Base-by-base conservation (phyloP, 2,888 invertebrate species). In the Netelia inedita region DNA sequence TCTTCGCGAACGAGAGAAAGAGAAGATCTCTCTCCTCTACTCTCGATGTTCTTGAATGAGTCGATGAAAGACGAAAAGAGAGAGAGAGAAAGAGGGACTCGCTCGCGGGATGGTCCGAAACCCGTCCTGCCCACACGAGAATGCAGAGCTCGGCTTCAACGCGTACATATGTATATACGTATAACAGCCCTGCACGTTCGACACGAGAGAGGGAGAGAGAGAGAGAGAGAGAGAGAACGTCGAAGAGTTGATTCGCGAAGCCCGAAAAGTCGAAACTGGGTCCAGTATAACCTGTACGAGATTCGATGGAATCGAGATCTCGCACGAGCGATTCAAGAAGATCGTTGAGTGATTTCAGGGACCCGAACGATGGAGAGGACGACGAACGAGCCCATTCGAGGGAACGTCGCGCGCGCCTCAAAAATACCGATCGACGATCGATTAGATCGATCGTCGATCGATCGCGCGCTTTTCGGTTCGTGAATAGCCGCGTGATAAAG, bases 21-120 rank as follows among this genome's bases (percentile, higher is more conserved):
- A 85, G 84, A 85, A 87, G 57, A 73, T 65, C 53, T 79, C 61
- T 75, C 69, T 74, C 21, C 43, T 50, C 21, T 71, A 61, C 79
- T 84, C 72, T 66, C 82, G 23, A 89, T 85, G 88, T 88, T 91
- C 88, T 88, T 92, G 92, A 92, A 92, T 92, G 91, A 91, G 91
- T 89, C 85, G 85, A 86, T 86, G 46, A 57, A 41, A 57, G 55
- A 19, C 16, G 21, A 46, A 69, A 50, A 61, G 50, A 61, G n/a
- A 68, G 68, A 68, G 68, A 68, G 68, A 68, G 50, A 50, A 23
- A 50, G 19, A 66, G 66, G 14, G 28, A 55, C n/a, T 66, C 66
- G 35, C 74, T 76, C 53, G 79, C 55, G 73, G 80, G 57, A 72
- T 73, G 68, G 76, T 87, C 83, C 73, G 66, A 86, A 91, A 91